Conservation (phyloP, 1,140 invertebrate genomes). For the Camponotus floridanus region DNA sequence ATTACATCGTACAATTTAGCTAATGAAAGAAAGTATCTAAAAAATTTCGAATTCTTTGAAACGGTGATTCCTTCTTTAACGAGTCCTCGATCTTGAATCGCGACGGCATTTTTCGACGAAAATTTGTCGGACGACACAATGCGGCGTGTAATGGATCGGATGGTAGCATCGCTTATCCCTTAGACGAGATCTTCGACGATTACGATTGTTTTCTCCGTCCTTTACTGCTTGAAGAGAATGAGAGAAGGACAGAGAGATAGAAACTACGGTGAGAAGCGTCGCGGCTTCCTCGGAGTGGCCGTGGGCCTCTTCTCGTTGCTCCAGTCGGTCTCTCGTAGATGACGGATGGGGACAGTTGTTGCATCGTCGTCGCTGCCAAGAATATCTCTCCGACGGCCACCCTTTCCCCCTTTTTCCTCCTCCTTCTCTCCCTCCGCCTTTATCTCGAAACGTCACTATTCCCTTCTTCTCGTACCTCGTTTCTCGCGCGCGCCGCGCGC, state of each 20-base stretch:
- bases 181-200: slow-evolving; percentile 63
- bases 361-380: slow-evolving; percentile 75
- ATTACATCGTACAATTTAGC: background rate
- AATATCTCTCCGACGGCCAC: slow-evolving; percentile 67
- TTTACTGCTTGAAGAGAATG: background rate
- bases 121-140: slow-evolving; percentile 41
- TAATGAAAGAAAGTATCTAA: background rate
- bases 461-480: background rate
- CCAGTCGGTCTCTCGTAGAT: slow-evolving; percentile 64
- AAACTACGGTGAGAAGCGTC: slow-evolving; percentile 14
- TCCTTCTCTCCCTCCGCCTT: slow-evolving; percentile 14
- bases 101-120: slow-evolving; percentile 17
- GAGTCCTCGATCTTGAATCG: background rate
- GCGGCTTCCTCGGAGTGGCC: slow-evolving; percentile 50
- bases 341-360: slow-evolving; percentile 77
- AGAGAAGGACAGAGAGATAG: background rate
- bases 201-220: slow-evolving; percentile 56
- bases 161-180: slow-evolving; percentile 8
- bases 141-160: slow-evolving; percentile 1
- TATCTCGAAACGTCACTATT: slow-evolving; percentile 69
- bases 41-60: background rate
- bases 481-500: slow-evolving; percentile 30
- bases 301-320: slow-evolving; percentile 58
- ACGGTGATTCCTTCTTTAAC: background rate
- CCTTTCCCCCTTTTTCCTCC: slow-evolving; percentile 11